Percentiles rank a stretch among this genome's conserved stretches.
phyloP scores from a whole-genome alignment of 92 coral and sea anemone species.

The Zoanthus sansibaricus region DNA sequence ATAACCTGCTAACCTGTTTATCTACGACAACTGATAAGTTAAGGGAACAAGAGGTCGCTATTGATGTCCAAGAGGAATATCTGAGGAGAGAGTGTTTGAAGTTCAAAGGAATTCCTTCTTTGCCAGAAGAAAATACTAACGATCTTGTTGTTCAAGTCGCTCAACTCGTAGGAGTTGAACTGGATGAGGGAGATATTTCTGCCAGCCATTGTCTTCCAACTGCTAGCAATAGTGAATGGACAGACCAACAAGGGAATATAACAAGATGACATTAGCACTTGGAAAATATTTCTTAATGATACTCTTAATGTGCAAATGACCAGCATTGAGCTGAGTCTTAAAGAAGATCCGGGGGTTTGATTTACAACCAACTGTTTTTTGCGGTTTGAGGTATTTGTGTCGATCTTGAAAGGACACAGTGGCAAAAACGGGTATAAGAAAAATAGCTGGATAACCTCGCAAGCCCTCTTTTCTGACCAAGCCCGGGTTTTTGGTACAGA shows the following conservation, averaged over 20 bases:
- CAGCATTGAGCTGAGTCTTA: constrained; percentile 24
- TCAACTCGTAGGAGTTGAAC: background rate
- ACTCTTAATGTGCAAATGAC: constrained; percentile 16
- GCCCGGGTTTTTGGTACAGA: constrained; percentile 7
- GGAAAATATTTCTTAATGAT: constrained; percentile 7
- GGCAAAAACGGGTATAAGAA: constrained; percentile 10
- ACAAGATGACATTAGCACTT: background rate
- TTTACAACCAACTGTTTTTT: background rate
- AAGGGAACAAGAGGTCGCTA: background rate
- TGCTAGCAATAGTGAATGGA: background rate
- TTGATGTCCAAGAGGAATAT: background rate
- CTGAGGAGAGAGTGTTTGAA: background rate
- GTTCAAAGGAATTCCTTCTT: background rate
- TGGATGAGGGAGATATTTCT: background rate
- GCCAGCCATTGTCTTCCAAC: background rate
- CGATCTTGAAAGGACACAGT: background rate
- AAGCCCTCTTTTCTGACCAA: background rate
- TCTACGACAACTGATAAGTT: background rate
- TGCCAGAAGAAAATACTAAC: background rate
- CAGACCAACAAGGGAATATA: background rate
- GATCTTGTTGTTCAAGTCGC: background rate
- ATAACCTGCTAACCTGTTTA: too few relatives aligned
- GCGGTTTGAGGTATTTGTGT: background rate
- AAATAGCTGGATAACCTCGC: constrained; percentile 2
- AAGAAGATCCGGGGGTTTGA: constrained; percentile 19